These are phyloP conservation scores for Lepidurus packardi DNA, from an alignment of 1,140 invertebrate genomes.

Conservation along the genomic window DNA sequence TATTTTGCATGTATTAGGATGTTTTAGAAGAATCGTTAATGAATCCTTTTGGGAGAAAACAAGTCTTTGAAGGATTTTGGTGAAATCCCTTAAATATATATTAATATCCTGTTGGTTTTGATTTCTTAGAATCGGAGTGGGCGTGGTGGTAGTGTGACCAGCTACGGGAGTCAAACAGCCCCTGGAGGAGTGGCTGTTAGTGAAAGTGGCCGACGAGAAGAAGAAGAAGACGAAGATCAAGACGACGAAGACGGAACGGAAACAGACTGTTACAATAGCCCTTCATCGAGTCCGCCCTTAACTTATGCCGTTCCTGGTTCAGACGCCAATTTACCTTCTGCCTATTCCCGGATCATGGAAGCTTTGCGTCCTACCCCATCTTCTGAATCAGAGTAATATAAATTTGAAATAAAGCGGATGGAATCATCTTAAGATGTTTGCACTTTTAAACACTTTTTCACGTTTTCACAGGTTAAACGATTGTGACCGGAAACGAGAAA, in stretches of 20 bases:
- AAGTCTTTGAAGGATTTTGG: no score
- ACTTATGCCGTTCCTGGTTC: background rate
- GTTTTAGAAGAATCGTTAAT: no score
- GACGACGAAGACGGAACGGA: background rate
- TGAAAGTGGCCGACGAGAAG: background rate
- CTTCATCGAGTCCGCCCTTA: background rate
- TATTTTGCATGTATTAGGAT: no score
- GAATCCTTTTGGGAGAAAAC: no score
- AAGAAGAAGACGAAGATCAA: background rate
- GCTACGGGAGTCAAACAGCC: background rate
- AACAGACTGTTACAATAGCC: conserved; percentile 1
- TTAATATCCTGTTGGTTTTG: background rate
- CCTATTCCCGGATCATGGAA: conserved; percentile 14
- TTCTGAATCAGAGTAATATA: background rate
- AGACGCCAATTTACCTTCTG: background rate
- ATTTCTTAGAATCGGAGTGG: background rate
- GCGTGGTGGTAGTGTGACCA: background rate
- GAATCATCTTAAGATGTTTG: no score
- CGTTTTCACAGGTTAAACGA: background rate
- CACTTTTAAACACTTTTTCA: background rate
- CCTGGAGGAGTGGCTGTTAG: background rate
- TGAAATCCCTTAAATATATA: background rate
- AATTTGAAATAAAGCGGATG: background rate
- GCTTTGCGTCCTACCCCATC: background rate
- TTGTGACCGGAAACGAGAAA: conserved; percentile 35